phyloP scores from a whole-genome alignment of 2,888 invertebrate genomes.

The Magallana nippona region DNA sequence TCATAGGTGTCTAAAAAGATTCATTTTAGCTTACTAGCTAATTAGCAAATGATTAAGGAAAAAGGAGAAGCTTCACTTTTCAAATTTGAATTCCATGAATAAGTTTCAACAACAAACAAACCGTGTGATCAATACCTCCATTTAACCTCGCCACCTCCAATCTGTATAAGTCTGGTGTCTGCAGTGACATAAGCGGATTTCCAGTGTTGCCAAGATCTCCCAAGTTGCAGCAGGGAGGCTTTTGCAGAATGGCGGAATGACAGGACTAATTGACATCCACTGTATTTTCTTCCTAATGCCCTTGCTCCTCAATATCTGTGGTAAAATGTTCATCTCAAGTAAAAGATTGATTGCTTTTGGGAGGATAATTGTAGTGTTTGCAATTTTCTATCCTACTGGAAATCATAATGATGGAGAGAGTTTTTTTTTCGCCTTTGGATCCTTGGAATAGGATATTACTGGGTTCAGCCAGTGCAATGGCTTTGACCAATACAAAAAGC shows the following conservation, averaged over 20 bases:
- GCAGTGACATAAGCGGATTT: constrained; percentile 17
- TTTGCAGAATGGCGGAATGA: not conserved
- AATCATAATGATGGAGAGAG: not conserved
- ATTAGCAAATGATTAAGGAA: no score
- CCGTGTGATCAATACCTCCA: not conserved
- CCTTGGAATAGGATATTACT: not conserved
- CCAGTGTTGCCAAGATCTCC: constrained; percentile 10
- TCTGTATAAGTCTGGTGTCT: constrained; percentile 21
- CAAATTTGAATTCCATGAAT: not conserved
- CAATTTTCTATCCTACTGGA: not conserved
- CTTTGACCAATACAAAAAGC: not conserved
- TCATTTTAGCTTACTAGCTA: no score
- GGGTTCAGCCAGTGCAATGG: not conserved
- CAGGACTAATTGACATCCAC: constrained; percentile 20
- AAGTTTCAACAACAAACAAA: constrained; percentile 6
- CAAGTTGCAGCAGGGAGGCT: not conserved
- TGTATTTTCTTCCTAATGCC: not conserved
- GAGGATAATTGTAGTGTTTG: constrained; percentile 29
- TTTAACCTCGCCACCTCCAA: not conserved
- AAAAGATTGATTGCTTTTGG: constrained; percentile 30
- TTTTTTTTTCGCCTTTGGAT: not conserved
- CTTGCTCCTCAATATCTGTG: not conserved
- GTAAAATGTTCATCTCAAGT: not conserved
- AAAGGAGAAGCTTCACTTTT: no score
- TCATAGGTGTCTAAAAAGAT: no score